A percentile compares a stretch with the other conserved stretches of the same genome.
Evolutionary conservation across 2,113 vertebrate genomes (phyloP).

Genomic region (Pycnonotus jocosus): DNA sequence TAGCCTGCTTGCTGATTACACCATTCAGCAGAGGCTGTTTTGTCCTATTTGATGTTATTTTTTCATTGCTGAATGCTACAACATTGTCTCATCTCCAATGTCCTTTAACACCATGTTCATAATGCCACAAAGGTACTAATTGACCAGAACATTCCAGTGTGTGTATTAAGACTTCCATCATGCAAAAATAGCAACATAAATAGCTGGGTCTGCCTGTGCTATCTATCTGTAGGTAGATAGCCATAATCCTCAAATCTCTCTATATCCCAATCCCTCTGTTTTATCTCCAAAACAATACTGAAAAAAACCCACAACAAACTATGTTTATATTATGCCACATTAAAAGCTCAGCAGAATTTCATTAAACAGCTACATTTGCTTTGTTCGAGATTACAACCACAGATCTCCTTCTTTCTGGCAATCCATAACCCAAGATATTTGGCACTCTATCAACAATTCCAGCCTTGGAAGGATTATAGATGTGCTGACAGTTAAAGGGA

Average conservation of each 20-base stretch:
- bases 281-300: background rate
- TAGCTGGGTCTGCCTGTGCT: background rate
- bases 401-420: constrained; percentile 5
- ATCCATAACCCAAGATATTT: constrained; percentile 31
- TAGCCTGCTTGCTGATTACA: background rate
- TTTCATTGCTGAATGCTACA: background rate
- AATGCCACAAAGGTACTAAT: background rate
- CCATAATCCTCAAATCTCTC: background rate
- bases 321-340: background rate
- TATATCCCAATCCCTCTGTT: background rate
- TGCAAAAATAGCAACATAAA: background rate
- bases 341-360: constrained; percentile 20
- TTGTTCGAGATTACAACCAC: constrained; percentile 4
- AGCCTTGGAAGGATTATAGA: constrained; percentile 38
- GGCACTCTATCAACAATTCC: constrained; percentile 39
- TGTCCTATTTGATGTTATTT: background rate
- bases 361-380: background rate
- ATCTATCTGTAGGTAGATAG: background rate
- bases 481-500: constrained; percentile 31
- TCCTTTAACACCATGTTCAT: background rate
- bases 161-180: background rate
- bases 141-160: background rate
- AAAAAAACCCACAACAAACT: background rate
- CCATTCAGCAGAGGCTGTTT: background rate
- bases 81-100: background rate